phyloP scores from a whole-genome alignment of 2,797 vertebrate species.

The Setipinna tenuifilis region DNA sequence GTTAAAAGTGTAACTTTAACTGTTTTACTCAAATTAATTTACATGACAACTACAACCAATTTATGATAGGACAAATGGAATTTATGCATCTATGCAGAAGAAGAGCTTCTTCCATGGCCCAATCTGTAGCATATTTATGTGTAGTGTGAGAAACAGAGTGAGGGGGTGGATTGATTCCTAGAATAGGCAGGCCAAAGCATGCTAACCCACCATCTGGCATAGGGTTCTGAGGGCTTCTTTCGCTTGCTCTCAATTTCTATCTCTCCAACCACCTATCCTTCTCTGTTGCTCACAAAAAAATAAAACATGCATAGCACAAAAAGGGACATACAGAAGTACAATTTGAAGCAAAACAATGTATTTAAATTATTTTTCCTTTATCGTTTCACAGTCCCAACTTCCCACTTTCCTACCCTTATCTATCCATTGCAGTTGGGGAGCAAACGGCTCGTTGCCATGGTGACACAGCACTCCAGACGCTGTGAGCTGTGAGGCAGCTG shows the following conservation, averaged over 20 bases:
- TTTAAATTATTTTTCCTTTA: constrained; percentile 30
- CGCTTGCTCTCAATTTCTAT: not conserved
- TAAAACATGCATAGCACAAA: not conserved
- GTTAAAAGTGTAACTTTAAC: no score
- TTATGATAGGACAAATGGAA: no score
- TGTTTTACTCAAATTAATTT: no score
- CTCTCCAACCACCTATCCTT: not conserved
- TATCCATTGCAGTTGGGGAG: constrained; percentile 71
- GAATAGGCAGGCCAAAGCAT: not conserved
- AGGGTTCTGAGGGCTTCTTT: not conserved
- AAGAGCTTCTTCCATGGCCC: not conserved
- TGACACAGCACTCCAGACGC: constrained; percentile 69
- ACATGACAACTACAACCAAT: not conserved
- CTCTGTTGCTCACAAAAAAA: not conserved
- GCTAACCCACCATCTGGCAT: constrained; percentile 11
- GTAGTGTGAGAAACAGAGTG: not conserved
- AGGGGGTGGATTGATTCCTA: not conserved
- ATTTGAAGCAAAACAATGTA: not conserved
- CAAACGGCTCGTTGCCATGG: constrained; percentile 78
- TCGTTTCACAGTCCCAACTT: constrained; percentile 63
- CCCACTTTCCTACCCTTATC: constrained; percentile 59
- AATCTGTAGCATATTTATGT: not conserved
- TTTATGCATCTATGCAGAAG: not conserved
- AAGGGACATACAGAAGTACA: not conserved
- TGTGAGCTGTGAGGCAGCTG: constrained; percentile 38